Evolutionary conservation across 2,797 vertebrate species (phyloP).

Genomic region (Spondyliosoma cantharus): DNA sequence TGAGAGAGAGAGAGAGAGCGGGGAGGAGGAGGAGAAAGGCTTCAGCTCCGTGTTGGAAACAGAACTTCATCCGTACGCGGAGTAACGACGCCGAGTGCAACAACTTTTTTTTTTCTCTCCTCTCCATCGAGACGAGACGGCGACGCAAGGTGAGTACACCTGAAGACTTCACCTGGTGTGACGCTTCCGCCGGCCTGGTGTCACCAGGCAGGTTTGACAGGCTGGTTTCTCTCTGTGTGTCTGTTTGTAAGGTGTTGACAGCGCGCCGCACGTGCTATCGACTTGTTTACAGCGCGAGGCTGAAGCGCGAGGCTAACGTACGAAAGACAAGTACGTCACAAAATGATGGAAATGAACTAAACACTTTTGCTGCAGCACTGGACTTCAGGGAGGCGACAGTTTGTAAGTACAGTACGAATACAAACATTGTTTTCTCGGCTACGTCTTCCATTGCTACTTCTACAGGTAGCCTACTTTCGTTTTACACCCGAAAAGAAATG

Average conservation of each 20-base stretch:
- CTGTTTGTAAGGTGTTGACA: constrained; percentile 44
- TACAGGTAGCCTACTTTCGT: no score
- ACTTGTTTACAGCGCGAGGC: constrained; percentile 2
- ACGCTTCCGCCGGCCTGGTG: background rate
- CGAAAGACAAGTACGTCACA: no score
- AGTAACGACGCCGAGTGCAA: constrained; percentile 4
- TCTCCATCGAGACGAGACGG: constrained; percentile 3
- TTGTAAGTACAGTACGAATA: no score
- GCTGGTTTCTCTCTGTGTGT: no score
- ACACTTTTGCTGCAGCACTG: no score
- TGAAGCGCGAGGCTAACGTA: background rate
- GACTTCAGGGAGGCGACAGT: no score
- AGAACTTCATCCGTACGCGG: constrained; percentile 30
- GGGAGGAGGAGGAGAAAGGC: background rate
- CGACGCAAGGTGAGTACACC: constrained; percentile 50
- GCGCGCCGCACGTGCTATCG: constrained; percentile 19
- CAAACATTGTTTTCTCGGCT: no score
- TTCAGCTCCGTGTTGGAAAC: constrained; percentile 1
- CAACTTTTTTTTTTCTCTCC: constrained; percentile 31
- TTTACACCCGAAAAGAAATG: no score
- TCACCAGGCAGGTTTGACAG: constrained; percentile 14
- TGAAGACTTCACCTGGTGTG: no score
- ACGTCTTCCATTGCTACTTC: no score
- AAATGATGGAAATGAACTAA: no score
- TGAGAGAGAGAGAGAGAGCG: constrained; percentile 2